These are phyloP conservation scores for Saimiri boliviensis DNA, from an alignment of 2,113 vertebrate species.

Conservation along the genomic window DNA sequence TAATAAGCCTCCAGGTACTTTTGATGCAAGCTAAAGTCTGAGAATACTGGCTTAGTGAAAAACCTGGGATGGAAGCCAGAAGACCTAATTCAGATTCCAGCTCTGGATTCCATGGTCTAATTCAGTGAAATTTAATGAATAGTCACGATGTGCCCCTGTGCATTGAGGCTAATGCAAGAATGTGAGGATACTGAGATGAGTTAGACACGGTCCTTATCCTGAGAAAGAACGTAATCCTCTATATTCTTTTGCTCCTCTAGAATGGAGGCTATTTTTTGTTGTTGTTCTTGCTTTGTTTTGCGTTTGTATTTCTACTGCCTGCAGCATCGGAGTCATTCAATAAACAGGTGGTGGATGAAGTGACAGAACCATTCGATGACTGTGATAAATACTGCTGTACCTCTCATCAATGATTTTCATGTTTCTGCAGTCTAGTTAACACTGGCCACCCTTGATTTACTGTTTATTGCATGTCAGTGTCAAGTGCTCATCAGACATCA, in stretches of 20 bases:
- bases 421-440: neutral
- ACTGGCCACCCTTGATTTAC: neutral
- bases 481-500: neutral
- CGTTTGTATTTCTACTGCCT: neutral
- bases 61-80: neutral
- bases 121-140: neutral
- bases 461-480: neutral
- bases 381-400: neutral
- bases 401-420: neutral
- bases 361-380: neutral
- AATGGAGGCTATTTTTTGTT: neutral
- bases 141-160: neutral
- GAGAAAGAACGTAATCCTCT: neutral
- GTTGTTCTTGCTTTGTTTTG: neutral
- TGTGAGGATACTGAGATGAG: neutral
- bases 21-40: neutral
- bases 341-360: neutral
- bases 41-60: neutral
- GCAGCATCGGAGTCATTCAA: neutral
- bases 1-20: neutral
- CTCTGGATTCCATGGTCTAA: neutral
- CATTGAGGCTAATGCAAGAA: neutral
- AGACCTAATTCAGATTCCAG: neutral
- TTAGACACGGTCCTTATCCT: neutral
- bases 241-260: neutral